phyloP scores from a whole-genome alignment of 2,888 invertebrate species.

The Cinara cedri region DNA sequence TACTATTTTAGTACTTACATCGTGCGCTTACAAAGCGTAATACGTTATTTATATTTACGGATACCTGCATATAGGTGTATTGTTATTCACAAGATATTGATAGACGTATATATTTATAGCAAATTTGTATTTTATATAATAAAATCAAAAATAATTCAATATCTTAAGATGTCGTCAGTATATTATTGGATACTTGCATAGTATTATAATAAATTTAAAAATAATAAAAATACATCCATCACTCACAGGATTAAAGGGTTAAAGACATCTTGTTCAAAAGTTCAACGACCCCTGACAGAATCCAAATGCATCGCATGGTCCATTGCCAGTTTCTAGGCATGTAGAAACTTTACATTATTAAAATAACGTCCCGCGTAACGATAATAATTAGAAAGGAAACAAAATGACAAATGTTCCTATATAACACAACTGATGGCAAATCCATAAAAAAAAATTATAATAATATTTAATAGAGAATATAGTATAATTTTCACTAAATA shows the following conservation, averaged over 20 bases:
- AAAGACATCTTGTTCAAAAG: slow-evolving; percentile 21
- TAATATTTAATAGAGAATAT: too few species aligned
- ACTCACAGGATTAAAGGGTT: slow-evolving; percentile 11
- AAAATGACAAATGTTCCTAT: slow-evolving; percentile 18
- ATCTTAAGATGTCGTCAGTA: too few species aligned
- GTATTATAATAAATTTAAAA: slow-evolving; percentile 14
- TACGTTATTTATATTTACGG: too few species aligned
- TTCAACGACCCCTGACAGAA: slow-evolving; percentile 42
- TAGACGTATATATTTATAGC: too few species aligned
- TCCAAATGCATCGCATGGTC: slow-evolving; percentile 47
- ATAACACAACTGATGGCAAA: not conserved
- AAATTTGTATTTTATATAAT: too few species aligned
- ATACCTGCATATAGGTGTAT: too few species aligned
- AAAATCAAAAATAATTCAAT: too few species aligned
- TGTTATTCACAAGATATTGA: not conserved
- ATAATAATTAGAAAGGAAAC: slow-evolving; percentile 37
- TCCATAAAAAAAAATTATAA: not conserved
- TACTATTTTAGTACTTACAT: too few species aligned
- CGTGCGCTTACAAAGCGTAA: too few species aligned
- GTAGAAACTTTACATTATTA: slow-evolving; percentile 35
- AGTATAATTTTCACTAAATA: not conserved
- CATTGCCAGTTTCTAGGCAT: slow-evolving; percentile 46
- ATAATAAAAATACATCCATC: not conserved
- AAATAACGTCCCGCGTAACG: slow-evolving; percentile 38
- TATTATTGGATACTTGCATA: not conserved